Conservation (phyloP, 92 coral and sea anemone genomes). For the Metridium senile region DNA sequence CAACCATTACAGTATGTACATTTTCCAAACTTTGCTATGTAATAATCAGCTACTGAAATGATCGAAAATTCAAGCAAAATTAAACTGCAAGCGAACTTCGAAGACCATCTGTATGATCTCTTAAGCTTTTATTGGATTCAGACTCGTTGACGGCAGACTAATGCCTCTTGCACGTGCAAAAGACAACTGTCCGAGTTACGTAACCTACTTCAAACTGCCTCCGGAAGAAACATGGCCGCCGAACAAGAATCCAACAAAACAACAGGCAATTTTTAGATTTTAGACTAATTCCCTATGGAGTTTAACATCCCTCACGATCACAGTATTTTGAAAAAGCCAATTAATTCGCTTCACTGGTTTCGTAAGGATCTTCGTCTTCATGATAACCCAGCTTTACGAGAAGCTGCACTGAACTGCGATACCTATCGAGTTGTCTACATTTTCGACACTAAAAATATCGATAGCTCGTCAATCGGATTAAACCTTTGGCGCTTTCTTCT, state of each 20-base stretch:
- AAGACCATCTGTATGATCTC: too few species aligned
- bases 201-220: neutral
- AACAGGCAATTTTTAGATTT: neutral
- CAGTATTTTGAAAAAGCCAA: neutral
- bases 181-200: neutral
- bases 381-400: slow-evolving; percentile 88
- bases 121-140: too few species aligned
- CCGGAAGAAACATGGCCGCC: neutral
- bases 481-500: slow-evolving; percentile 86
- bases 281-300: slow-evolving; percentile 2
- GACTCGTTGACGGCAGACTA: too few species aligned
- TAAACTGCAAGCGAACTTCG: too few species aligned
- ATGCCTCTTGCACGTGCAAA: neutral
- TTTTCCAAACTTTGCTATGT: neutral
- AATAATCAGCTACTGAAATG: too few species aligned
- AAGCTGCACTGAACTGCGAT: slow-evolving; percentile 72
- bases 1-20: neutral
- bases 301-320: neutral
- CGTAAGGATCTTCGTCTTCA: slow-evolving; percentile 91
- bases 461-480: slow-evolving; percentile 50
- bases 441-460: slow-evolving; percentile 68
- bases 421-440: slow-evolving; percentile 79
- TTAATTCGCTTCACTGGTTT: slow-evolving; percentile 83
- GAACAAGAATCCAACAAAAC: neutral
- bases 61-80: too few species aligned